These are phyloP conservation scores for Pseudopleuronectes americanus DNA, from an alignment of 2,797 vertebrate species.

Conservation along the genomic window DNA sequence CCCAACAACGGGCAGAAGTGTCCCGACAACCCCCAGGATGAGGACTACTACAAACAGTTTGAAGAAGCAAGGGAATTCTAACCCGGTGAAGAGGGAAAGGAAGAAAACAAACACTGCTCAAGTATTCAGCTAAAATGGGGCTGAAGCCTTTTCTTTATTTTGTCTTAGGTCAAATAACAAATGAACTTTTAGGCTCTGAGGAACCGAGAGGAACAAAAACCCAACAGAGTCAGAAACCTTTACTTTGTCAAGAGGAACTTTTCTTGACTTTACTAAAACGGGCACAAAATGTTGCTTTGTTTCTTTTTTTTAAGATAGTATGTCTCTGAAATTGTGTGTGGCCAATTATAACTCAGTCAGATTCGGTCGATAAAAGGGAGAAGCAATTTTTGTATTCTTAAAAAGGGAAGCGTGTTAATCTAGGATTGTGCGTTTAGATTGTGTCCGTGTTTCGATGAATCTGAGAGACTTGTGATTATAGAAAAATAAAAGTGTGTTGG, in stretches of 20 bases:
- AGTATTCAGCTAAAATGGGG: conserved; percentile 49
- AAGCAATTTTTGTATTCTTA: conserved; percentile 59
- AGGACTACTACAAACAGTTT: conserved; percentile 91
- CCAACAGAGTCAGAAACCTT: conserved; percentile 27
- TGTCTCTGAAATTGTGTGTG: conserved; percentile 39
- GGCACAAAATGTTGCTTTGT: conserved; percentile 29
- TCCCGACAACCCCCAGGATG: conserved; percentile 87
- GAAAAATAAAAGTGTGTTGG: conserved; percentile 49
- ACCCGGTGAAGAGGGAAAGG: not conserved
- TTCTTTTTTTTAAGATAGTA: conserved; percentile 40
- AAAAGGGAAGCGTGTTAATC: conserved; percentile 65
- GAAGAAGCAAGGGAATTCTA: conserved; percentile 92
- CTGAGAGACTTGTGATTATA: conserved; percentile 49
- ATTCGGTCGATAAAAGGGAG: conserved; percentile 69
- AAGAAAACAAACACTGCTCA: conserved; percentile 30
- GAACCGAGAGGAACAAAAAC: conserved; percentile 53
- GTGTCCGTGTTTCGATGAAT: conserved; percentile 47
- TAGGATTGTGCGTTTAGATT: conserved; percentile 53
- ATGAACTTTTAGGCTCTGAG: conserved; percentile 46
- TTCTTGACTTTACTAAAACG: conserved; percentile 48
- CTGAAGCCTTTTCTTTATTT: conserved; percentile 43
- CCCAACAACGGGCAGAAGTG: conserved; percentile 92
- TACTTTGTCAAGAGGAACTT: conserved; percentile 47
- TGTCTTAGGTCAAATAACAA: conserved; percentile 48
- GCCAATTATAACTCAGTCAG: conserved; percentile 40